Percentiles rank a stretch among this genome's conserved stretches.
Conservation (phyloP, 2,888 invertebrate species). For the Latheticus oryzae region DNA sequence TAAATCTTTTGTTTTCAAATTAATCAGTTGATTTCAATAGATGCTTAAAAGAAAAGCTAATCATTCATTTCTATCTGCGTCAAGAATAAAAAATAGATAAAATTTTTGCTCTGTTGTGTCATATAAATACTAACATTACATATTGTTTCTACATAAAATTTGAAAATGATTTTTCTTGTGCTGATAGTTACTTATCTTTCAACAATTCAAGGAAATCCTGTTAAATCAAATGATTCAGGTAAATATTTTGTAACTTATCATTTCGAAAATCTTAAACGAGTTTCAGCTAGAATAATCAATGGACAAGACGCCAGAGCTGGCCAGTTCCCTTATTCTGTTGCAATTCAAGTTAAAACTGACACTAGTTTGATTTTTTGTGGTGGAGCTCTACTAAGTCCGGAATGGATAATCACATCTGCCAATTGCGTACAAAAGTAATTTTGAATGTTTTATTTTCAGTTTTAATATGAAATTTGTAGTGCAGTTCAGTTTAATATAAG, state of each 20-base stretch:
- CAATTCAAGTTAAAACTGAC: not conserved
- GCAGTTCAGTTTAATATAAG: slow-evolving; percentile 1
- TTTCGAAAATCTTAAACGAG: too few relatives aligned
- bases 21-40: not conserved
- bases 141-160: not conserved
- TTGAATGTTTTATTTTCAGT: not conserved
- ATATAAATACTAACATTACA: not conserved
- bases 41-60: slow-evolving; percentile 4
- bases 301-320: slow-evolving; percentile 3
- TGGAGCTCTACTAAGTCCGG: not conserved
- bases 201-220: not conserved
- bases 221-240: not conserved
- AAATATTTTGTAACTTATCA: not conserved
- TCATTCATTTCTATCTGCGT: slow-evolving; percentile 2
- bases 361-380: slow-evolving; percentile 4
- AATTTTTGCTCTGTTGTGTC: not conserved
- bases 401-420: slow-evolving; percentile 3
- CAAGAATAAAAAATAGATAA: slow-evolving; percentile 8
- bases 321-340: slow-evolving; percentile 3
- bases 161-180: slow-evolving; percentile 1
- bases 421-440: slow-evolving; percentile 5
- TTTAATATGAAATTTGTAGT: slow-evolving; percentile 8
- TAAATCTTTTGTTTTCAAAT: slow-evolving; percentile 9
- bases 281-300: slow-evolving; percentile 8
- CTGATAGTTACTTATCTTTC: not conserved